A percentile compares a stretch with the other conserved stretches of the same genome.
Conservation (phyloP, 2,797 vertebrate genomes). For the Poecilia wingei region DNA sequence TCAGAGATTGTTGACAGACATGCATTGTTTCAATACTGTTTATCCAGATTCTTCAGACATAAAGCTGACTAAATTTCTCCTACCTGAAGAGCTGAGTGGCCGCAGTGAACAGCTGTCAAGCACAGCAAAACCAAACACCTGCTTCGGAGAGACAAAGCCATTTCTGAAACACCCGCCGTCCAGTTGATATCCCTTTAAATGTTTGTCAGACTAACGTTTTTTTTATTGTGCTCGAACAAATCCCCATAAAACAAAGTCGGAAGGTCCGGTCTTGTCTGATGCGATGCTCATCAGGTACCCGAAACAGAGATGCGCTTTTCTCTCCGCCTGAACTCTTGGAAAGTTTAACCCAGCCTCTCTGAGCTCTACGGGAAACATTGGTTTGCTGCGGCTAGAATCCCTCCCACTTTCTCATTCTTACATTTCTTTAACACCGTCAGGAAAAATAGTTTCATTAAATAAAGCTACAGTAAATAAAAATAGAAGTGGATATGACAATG, state of each 20-base stretch:
- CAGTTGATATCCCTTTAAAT: slow-evolving; percentile 12
- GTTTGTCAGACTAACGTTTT: background rate
- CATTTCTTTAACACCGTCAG: slow-evolving; percentile 9
- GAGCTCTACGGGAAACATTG: slow-evolving; percentile 50
- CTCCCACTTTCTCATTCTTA: slow-evolving; percentile 64
- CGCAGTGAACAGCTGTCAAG: slow-evolving; percentile 66
- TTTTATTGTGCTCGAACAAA: background rate
- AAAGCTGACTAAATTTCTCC: slow-evolving; percentile 16
- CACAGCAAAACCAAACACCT: slow-evolving; percentile 77
- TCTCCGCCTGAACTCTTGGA: slow-evolving; percentile 36
- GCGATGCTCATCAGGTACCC: slow-evolving; percentile 73
- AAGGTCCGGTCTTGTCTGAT: slow-evolving; percentile 4
- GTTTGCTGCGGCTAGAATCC: slow-evolving; percentile 66
- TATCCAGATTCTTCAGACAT: background rate
- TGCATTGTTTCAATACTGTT: background rate
- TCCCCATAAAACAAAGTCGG: background rate
- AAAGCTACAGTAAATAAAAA: background rate
- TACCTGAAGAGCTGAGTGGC: slow-evolving; percentile 76
- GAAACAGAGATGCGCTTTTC: slow-evolving; percentile 53
- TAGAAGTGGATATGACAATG: background rate
- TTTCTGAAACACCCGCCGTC: slow-evolving; percentile 44
- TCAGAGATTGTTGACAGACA: background rate
- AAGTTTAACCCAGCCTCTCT: slow-evolving; percentile 45
- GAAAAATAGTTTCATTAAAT: background rate
- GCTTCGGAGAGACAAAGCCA: slow-evolving; percentile 63